A percentile compares a stretch with the other conserved stretches of the same genome.
phyloP scores from a whole-genome alignment of 2,888 invertebrate species.

The Panorpa germanica region DNA sequence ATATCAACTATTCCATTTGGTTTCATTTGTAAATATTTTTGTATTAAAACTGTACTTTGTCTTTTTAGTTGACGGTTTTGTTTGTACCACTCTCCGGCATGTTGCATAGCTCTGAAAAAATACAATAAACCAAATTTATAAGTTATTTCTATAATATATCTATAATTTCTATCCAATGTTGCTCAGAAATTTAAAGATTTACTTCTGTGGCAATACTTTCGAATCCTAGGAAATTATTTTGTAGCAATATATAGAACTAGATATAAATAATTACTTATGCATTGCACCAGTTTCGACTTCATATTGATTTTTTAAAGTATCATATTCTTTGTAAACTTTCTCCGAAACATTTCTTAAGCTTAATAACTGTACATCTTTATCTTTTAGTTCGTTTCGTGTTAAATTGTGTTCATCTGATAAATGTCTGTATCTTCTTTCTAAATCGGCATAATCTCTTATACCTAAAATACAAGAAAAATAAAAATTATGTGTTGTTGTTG shows the following conservation, averaged over 20 bases:
- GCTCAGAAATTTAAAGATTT: background rate
- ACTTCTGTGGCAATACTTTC: background rate
- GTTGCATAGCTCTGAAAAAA: slow-evolving; percentile 39
- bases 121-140: background rate
- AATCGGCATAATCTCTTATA: slow-evolving; percentile 37
- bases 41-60: slow-evolving; percentile 41
- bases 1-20: slow-evolving; percentile 26
- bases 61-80: slow-evolving; percentile 55
- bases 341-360: slow-evolving; percentile 44
- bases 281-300: slow-evolving; percentile 54
- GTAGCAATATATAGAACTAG: too few species aligned
- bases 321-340: slow-evolving; percentile 52
- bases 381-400: slow-evolving; percentile 36
- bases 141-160: background rate
- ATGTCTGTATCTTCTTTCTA: slow-evolving; percentile 39
- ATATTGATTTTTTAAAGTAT: slow-evolving; percentile 51
- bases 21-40: too few species aligned
- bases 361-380: slow-evolving; percentile 40
- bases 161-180: background rate
- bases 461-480: too few species aligned
- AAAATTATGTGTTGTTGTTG: too few species aligned
- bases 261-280: slow-evolving; percentile 41
- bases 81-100: slow-evolving; percentile 55
- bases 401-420: slow-evolving; percentile 36
- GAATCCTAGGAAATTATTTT: too few species aligned